These are phyloP conservation scores for Erithacus rubecula DNA, from an alignment of 2,797 vertebrate species.

Conservation along the genomic window DNA sequence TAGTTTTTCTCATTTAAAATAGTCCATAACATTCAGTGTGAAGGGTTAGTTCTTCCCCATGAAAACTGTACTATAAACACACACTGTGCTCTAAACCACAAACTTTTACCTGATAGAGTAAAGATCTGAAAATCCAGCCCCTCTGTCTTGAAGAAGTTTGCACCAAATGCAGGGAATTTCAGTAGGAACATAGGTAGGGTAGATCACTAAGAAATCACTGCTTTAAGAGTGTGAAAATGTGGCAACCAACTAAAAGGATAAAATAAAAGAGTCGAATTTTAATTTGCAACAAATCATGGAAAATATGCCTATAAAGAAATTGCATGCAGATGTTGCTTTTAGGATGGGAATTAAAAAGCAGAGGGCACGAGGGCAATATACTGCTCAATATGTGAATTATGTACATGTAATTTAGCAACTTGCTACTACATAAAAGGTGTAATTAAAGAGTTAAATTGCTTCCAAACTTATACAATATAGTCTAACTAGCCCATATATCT, in stretches of 20 bases:
- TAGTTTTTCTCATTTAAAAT: background rate
- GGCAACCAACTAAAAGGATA: background rate
- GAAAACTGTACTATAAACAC: background rate
- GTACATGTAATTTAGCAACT: background rate
- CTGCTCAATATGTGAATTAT: background rate
- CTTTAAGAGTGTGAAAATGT: background rate
- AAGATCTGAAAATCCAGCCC: background rate
- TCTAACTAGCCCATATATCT: background rate
- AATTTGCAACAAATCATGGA: background rate
- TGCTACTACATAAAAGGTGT: background rate
- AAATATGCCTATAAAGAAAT: background rate
- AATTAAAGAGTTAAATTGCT: constrained; percentile 14
- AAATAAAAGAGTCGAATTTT: background rate
- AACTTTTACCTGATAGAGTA: background rate
- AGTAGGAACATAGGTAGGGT: accelerated
- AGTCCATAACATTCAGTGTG: background rate
- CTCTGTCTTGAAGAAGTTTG: background rate
- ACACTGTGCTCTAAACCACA: background rate
- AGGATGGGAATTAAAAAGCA: background rate
- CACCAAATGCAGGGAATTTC: background rate
- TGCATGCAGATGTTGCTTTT: background rate
- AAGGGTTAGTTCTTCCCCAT: background rate
- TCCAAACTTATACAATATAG: background rate
- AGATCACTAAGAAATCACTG: background rate
- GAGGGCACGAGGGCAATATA: background rate